Base-by-base conservation (phyloP, 2,113 vertebrate genomes). In the Alaudala cheleensis region DNA sequence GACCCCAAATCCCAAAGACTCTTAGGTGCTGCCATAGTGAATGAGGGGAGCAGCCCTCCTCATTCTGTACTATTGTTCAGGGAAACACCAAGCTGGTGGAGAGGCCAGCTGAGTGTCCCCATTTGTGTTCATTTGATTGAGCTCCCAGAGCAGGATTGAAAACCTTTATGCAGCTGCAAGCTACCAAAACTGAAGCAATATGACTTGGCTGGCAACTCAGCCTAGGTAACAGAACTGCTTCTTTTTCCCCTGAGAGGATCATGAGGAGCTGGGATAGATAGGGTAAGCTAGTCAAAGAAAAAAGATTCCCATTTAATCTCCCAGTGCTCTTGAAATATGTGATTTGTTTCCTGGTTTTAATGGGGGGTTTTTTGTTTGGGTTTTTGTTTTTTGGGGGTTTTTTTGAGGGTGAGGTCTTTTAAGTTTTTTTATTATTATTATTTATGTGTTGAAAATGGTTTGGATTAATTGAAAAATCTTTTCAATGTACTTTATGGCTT, bases 361-460 rank as follows among this genome's bases (percentile, higher is more conserved):
- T n/a, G n/a, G n/a, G n/a, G 40, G 40, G 57, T 8, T 7, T 15
- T 29, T 54, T 26, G 74, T 50, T 51, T 20, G 23, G 44, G 50
- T 50, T 29, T 29, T 16, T 24, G n/a, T n/a, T n/a, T n/a, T n/a
- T n/a, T n/a, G n/a, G n/a, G n/a, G n/a, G n/a, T n/a, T n/a, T n/a
- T n/a, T n/a, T n/a, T n/a, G n/a, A n/a, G n/a, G n/a, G n/a, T n/a
- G n/a, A n/a, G n/a, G n/a, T n/a, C n/a, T n/a, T n/a, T n/a, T n/a
- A n/a, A n/a, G n/a, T n/a, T n/a, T n/a, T n/a, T n/a, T n/a, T n/a
- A n/a, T n/a, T n/a, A n/a, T n/a, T n/a, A n/a, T n/a, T n/a, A n/a
- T n/a, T n/a, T n/a, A n/a, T 4, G 14, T 2, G 2, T 60, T 18
- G 29, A 23, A 84, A 80, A 31, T 1, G 0, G 6, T 42, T 91